These are phyloP conservation scores for Drosophila longiperda DNA, from an alignment of 2,888 invertebrate genomes.

Conservation along the genomic window DNA sequence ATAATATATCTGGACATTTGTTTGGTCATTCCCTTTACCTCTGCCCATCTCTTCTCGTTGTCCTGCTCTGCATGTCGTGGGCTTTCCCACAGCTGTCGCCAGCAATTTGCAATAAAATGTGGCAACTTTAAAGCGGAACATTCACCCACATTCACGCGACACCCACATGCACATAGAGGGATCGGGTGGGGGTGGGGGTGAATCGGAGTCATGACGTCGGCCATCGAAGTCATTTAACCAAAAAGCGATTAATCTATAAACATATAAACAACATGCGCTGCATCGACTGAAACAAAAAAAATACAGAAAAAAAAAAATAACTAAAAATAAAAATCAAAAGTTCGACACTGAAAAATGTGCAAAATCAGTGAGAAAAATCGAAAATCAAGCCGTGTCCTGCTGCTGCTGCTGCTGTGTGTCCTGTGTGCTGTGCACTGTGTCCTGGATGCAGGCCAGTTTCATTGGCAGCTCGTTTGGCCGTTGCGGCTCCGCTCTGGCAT, in stretches of 20 bases:
- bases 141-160: no score
- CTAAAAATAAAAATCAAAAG: constrained; percentile 29
- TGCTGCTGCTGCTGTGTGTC: not conserved
- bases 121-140: constrained; percentile 45
- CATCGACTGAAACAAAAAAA: constrained; percentile 17
- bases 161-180: not conserved
- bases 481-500: constrained; percentile 54
- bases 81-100: constrained; percentile 49
- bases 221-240: constrained; percentile 83
- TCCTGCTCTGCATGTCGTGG: not conserved
- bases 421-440: not conserved
- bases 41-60: not conserved
- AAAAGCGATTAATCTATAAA: constrained; percentile 84
- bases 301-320: constrained; percentile 4
- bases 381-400: constrained; percentile 54
- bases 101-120: constrained; percentile 59
- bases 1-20: not conserved
- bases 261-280: constrained; percentile 82
- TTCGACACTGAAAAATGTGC: constrained; percentile 74
- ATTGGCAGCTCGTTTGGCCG: constrained; percentile 34
- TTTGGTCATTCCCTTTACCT: not conserved
- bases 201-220: constrained; percentile 46
- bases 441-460: constrained; percentile 2
- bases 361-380: constrained; percentile 79
- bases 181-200: not conserved